Evolutionary conservation across 1,140 invertebrate species (phyloP).

Genomic region (Drosophila ironensis): DNA sequence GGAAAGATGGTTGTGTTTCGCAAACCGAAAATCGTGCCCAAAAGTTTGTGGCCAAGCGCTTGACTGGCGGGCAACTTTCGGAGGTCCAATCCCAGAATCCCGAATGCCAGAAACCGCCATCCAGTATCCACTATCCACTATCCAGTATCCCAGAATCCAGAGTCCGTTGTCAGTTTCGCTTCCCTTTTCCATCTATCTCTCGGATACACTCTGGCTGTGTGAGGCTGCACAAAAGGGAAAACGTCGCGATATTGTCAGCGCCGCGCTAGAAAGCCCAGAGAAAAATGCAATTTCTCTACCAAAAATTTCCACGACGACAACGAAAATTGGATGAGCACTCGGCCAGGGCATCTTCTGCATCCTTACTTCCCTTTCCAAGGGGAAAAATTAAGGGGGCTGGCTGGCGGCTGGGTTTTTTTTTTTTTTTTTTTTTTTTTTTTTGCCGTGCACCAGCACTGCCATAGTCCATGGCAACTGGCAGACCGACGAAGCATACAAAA

Average conservation of each 20-base stretch:
- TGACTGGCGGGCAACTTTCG: slow-evolving; percentile 51
- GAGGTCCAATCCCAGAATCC: slow-evolving; percentile 23
- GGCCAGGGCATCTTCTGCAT: slow-evolving; percentile 4
- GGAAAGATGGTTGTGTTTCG: slow-evolving; percentile 22
- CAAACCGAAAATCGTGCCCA: slow-evolving; percentile 58
- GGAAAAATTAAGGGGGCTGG: background rate
- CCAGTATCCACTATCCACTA: background rate
- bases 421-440: too few species aligned
- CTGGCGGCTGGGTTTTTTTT: too few species aligned
- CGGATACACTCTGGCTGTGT: background rate
- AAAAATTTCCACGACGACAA: slow-evolving; percentile 66
- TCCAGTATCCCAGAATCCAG: slow-evolving; percentile 10
- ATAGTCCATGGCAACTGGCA: slow-evolving; percentile 60
- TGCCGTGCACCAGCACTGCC: too few species aligned
- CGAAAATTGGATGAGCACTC: slow-evolving; percentile 72
- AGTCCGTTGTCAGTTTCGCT: slow-evolving; percentile 46
- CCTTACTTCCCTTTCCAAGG: background rate
- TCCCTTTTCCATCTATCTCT: slow-evolving; percentile 44
- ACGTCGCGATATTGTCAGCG: slow-evolving; percentile 73
- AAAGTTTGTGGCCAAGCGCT: slow-evolving; percentile 53
- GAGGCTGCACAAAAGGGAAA: slow-evolving; percentile 52
- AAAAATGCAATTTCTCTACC: slow-evolving; percentile 75
- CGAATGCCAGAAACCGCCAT: too few species aligned
- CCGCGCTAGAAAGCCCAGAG: slow-evolving; percentile 8
- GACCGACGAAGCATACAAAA: slow-evolving; percentile 74